phyloP scores from a whole-genome alignment of 2,888 invertebrate genomes.

The Muschampia plurimacula region DNA sequence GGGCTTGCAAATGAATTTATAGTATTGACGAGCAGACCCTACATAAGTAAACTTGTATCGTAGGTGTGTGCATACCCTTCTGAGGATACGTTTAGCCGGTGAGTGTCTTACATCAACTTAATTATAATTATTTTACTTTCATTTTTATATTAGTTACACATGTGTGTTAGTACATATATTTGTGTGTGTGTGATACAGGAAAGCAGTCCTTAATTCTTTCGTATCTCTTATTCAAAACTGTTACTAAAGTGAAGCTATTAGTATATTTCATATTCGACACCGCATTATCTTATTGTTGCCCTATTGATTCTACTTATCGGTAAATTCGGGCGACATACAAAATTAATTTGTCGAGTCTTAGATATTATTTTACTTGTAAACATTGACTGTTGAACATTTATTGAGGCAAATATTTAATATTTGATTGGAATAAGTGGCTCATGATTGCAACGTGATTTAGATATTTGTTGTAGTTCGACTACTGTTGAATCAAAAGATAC shows the following conservation, averaged over 20 bases:
- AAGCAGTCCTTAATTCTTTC: too few relatives aligned
- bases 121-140: too few relatives aligned
- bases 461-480: conserved; percentile 41
- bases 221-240: neutral
- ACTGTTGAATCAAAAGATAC: conserved; percentile 36
- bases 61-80: too few relatives aligned
- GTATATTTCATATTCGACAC: neutral
- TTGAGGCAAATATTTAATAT: conserved; percentile 71
- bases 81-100: too few relatives aligned
- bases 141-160: too few relatives aligned
- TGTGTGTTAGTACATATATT: too few relatives aligned
- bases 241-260: neutral
- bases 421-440: conserved; percentile 63
- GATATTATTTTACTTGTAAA: conserved; percentile 75
- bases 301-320: conserved; percentile 67
- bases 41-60: too few relatives aligned
- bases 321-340: conserved; percentile 66
- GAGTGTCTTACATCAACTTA: too few relatives aligned
- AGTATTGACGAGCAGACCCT: too few relatives aligned
- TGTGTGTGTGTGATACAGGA: too few relatives aligned
- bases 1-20: too few relatives aligned
- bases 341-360: conserved; percentile 79
- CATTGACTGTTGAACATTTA: conserved; percentile 64
- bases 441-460: conserved; percentile 53
- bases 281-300: conserved; percentile 33